Evolutionary conservation across 2,113 vertebrate genomes (phyloP), one percentile per base, ranked within the genome.

Genomic region (Oophaga pumilio): DNA sequence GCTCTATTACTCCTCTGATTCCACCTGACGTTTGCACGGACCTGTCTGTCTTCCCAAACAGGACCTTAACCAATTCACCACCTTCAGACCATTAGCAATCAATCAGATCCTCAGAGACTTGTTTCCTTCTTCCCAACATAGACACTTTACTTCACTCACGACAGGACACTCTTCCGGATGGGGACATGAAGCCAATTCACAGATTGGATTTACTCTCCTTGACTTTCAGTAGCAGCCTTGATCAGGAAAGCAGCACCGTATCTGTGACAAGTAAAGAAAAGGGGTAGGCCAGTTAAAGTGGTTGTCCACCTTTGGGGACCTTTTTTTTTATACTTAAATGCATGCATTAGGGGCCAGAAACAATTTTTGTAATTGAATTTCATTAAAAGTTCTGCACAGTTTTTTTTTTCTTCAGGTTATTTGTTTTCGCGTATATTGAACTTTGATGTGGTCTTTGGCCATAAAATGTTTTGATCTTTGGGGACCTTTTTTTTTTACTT

Each of bases 121-220:
- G 20, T 81, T 50, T 82, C 64, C 66, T 60, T 13, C 59, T 43
- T 82, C 57, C 20, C 66, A 50, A 26, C 22, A 28, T 4, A 49
- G 22, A 28, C 68, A 62, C 71, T 53, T 64, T 62, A 22, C 33
- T 76, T 52, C 33, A 28, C 49, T 81, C 28, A 14, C 28, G 64
- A 62, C 78, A 60, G 78, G 78, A 82, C 62, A 50, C 71, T 26
- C 9, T 59, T 78, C 74, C 64, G 50, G 85, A 64, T 81, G 85
- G 66, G 56, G 9, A 77, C 33, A 13, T 50, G 15, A 2, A 24
- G 79, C 22, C 69, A 15, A 10, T 76, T 50, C 53, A 62, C 18
- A 64, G 24, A 52, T 22, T 43, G 26, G 10, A 81, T 43, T 66
- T 68, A 12, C 6, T 59, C 50, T 64, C 60, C 11, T 82, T 53